Conservation (phyloP, 2,888 invertebrate genomes). For the Synanthedon formicaeformis region DNA sequence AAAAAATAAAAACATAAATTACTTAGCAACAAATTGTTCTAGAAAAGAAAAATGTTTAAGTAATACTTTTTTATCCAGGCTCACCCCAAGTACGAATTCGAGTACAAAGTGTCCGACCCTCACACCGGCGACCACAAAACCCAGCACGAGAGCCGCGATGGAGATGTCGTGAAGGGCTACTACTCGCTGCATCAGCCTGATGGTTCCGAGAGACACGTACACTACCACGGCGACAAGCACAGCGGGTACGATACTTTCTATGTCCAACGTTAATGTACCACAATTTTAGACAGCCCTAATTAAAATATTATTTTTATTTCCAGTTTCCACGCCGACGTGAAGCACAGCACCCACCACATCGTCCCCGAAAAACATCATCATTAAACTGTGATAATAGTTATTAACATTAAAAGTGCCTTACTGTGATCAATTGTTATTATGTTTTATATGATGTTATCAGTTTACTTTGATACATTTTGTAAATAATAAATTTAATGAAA, state of each 20-base stretch:
- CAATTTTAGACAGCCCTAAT: no score
- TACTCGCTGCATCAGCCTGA: constrained; percentile 66
- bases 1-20: no score
- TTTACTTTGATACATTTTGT: neutral
- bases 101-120: constrained; percentile 55
- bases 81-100: constrained; percentile 35
- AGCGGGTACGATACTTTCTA: constrained; percentile 28
- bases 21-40: no score
- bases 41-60: no score
- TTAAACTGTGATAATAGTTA: constrained; percentile 2
- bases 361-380: constrained; percentile 38
- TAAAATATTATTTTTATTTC: constrained; percentile 8
- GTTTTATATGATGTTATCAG: neutral
- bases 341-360: constrained; percentile 20
- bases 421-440: neutral
- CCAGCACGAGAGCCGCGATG: constrained; percentile 59
- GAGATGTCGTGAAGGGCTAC: constrained; percentile 67
- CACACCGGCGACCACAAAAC: constrained; percentile 59
- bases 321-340: constrained; percentile 17
- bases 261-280: neutral
- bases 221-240: constrained; percentile 31
- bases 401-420: neutral
- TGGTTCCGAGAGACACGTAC: constrained; percentile 43
- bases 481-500: neutral
- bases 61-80: constrained; percentile 11